Evolutionary conservation across 2,113 vertebrate species (phyloP), one percentile per base, ranked within the genome.

Genomic region (Electrona antarctica): DNA sequence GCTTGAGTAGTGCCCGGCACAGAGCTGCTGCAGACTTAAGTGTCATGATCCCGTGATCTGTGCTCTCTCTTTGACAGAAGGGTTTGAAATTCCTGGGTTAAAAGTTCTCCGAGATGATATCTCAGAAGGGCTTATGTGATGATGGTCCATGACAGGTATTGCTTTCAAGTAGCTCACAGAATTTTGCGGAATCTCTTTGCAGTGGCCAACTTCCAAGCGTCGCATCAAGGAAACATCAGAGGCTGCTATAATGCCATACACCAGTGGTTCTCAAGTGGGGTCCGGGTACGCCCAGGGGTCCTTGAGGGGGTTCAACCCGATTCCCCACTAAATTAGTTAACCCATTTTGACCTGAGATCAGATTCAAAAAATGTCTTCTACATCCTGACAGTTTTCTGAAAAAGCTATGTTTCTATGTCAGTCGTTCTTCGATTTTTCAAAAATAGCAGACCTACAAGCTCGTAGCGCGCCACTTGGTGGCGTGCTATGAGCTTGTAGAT

Each of bases 71-170:
- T 87, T 93, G 91, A 92, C 92, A 92, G 91, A 85, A 89, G 85
- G 88, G 80, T 90, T 87, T 90, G 91, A 92, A 90, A 92, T 88
- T 90, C 86, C 77, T 87, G 90, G 90, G 92, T 90, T 91, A 90
- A 92, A 93, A 92, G 89, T 91, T 92, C 87, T 86, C 79, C 64
- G 81, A 90, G 91, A 92, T 91, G 83, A 92, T 91, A 91, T 93
- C 91, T 88, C 90, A 84, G 79, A 91, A 91, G 90, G 33, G 87
- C 87, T 87, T 81, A 81, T 87, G 87, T 87, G 85, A 92, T 87
- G 91, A 92, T 90, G 90, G 84, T 73, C 87, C 77, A 87, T 91
- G 89, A 92, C 89, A 91, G 87, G 85, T 89, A 70, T 81, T 84
- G 83, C 85, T 87, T 85, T 85, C 83, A 81, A 74, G 64, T 58